Conservation (phyloP, 2,888 invertebrate species). For the Rambutsinella grinnellia region DNA sequence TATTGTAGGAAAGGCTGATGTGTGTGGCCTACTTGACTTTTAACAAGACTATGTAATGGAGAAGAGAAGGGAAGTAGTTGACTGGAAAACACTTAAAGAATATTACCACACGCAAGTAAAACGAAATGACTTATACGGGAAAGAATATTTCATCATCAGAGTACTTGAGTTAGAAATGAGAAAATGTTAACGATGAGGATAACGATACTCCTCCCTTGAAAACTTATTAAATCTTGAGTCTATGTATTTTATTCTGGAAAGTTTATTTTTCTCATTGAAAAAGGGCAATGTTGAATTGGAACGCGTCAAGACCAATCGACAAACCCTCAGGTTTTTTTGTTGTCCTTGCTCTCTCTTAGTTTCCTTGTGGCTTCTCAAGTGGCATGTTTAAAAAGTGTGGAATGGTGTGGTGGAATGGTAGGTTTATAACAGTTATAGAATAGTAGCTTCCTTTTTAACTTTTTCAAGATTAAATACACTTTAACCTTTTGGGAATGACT, state of each 20-base stretch:
- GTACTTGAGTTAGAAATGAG: no score
- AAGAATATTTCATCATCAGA: no score
- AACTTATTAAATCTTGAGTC: slow-evolving; percentile 36
- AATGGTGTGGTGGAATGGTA: no score
- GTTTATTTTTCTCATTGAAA: slow-evolving; percentile 34
- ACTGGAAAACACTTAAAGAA: slow-evolving; percentile 44
- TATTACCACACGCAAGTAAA: slow-evolving; percentile 31
- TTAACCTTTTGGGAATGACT: slow-evolving; percentile 43
- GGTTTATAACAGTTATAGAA: no score
- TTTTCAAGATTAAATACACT: slow-evolving; percentile 41
- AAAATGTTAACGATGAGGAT: no score
- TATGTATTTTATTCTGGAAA: slow-evolving; percentile 8
- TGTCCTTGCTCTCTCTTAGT: slow-evolving; percentile 40
- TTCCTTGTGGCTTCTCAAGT: slow-evolving; percentile 35
- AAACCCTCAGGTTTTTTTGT: slow-evolving; percentile 55
- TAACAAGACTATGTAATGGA: slow-evolving; percentile 30
- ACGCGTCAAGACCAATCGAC: slow-evolving; percentile 55
- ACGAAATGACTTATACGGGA: no score
- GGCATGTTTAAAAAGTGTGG: slow-evolving; percentile 27
- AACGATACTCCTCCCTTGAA: no score
- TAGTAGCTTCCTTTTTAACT: slow-evolving; percentile 9
- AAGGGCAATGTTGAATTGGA: slow-evolving; percentile 46
- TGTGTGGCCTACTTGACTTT: slow-evolving; percentile 53
- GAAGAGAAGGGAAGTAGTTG: slow-evolving; percentile 33
- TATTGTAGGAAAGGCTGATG: no score